Evolutionary conservation across 2,113 vertebrate genomes (phyloP), one percentile per base, ranked within the genome.

Genomic region (Gnathonemus longibarbis): DNA sequence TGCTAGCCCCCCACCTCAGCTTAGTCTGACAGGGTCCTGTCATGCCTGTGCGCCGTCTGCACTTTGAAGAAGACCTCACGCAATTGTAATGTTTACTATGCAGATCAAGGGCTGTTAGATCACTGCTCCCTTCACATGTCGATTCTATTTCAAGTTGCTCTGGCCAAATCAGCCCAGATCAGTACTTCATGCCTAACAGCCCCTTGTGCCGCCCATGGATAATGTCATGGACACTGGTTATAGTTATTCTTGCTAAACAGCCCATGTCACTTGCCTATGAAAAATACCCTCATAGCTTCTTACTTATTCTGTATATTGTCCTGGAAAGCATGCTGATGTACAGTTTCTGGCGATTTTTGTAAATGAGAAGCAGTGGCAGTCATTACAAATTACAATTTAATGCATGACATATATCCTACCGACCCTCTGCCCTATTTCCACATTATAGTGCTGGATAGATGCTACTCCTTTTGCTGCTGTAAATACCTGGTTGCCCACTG

Each of bases 21-120:
- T 92, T 92, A 91, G 88, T 92, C 93, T 91, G 91, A 50, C 84
- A 90, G 91, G 93, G 92, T 93, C 91, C 91, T 91, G 84, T 86
- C 92, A 93, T 94, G 92, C 93, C 91, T 91, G 91, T 93, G 91
- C 91, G 92, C 58, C 48, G 13, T 94, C 90, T 87, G 91, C 92
- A 94, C 91, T 93, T 93, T 88, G 91, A 91, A 92, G 88, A 84
- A 91, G 91, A 92, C 91, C 89, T 92, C 92, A 93, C 96, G 94
- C 95, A 96, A 96, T 94, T 94, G 97, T 94, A 95, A 94, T 94
- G 96, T 95, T 94, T 96, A 97, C 97, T 98, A 97, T 99, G 98
- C 97, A 98, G 96, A 97, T 95, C 90, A 94, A 97, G 94, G 95
- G 94, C 95, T 96, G 95, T 56, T 94, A 96, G 94, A 95, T 95